Evolutionary conservation across 92 coral and sea anemone genomes (phyloP), one percentile per base, ranked within the genome.

Genomic region (Nematostella vectensis): DNA sequence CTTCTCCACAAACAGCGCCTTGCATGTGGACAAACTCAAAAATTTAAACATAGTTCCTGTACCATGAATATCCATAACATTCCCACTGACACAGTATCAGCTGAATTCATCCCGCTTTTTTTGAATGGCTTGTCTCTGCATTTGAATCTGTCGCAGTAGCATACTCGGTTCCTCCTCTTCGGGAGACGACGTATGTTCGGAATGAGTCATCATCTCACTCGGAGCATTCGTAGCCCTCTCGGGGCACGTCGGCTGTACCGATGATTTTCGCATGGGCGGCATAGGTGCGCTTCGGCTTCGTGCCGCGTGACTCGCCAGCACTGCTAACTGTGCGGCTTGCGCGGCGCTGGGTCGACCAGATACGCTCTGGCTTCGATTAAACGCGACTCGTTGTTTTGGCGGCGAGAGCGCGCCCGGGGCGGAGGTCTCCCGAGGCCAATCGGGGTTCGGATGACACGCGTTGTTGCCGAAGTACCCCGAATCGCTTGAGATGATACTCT

Each of bases 211-310:
- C 2, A 66, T 65, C 2, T 71, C 78, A 40, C 48, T 63, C 0
- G 72, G 48, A 0, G 61, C 63, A 8, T 75, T 51, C 3, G 78
- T 63, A 37, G 29, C 33, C 54, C 78, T 59, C 36, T 63, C 79
- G 3, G 88, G 94, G 18, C 65, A 64, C 26, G 83, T 61, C 4
- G 80, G 89, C 23, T 77, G 77, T n/a, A 78, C 95, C 1, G 95
- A 85, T 1, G 95, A 85, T 42, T 85, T 85, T 50, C 95, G 65
- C 33, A 63, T 63, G 15, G 95, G 95, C 2, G 95, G 95, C 95
- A 85, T 85, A 16, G 95, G 95, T 3, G 84, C 95, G 63, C 88
- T 81, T 48, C 95, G 69, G 49, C 95, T 85, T 39, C 95, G 66
- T 15, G 95, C 95, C 6, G 95, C 95, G 57, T 81, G 95, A 62